phyloP scores from a whole-genome alignment of 2,888 invertebrate genomes.

The Trimorus sp. region DNA sequence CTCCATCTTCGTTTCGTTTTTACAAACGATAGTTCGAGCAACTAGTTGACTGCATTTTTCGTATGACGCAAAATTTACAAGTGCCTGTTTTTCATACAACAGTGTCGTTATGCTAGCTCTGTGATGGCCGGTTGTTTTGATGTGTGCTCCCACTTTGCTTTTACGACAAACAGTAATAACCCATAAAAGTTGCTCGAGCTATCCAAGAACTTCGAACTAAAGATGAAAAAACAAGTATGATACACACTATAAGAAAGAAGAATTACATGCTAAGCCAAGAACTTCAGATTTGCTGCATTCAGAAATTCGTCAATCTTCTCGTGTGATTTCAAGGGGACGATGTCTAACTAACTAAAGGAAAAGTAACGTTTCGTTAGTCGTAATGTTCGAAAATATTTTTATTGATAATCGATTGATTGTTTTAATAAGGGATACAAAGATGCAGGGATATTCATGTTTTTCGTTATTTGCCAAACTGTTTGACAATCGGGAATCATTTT shows the following conservation, averaged over 20 bases:
- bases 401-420: constrained; percentile 30
- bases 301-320: constrained; percentile 32
- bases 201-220: constrained; percentile 12
- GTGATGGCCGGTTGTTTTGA: constrained; percentile 7
- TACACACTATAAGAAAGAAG: constrained; percentile 13
- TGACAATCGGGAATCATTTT: constrained; percentile 14
- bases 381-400: constrained; percentile 48
- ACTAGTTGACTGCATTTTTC: constrained; percentile 26
- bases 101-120: constrained; percentile 6
- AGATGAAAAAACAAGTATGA: constrained; percentile 33
- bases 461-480: constrained; percentile 24
- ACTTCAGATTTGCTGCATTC: constrained; percentile 45
- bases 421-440: constrained; percentile 28
- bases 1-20: neutral
- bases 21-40: constrained; percentile 32
- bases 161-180: constrained; percentile 22
- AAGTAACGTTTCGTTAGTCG: constrained; percentile 16
- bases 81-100: constrained; percentile 38
- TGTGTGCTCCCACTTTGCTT: neutral
- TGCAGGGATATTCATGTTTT: neutral
- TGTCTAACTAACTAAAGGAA: constrained; percentile 8
- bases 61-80: constrained; percentile 32
- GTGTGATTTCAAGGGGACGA: constrained; percentile 18
- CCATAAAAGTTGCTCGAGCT: constrained; percentile 37
- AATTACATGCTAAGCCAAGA: constrained; percentile 27